A percentile compares a stretch with the other conserved stretches of the same genome.
phyloP scores from a whole-genome alignment of 1,140 invertebrate species.

The Microvelia longipes region DNA sequence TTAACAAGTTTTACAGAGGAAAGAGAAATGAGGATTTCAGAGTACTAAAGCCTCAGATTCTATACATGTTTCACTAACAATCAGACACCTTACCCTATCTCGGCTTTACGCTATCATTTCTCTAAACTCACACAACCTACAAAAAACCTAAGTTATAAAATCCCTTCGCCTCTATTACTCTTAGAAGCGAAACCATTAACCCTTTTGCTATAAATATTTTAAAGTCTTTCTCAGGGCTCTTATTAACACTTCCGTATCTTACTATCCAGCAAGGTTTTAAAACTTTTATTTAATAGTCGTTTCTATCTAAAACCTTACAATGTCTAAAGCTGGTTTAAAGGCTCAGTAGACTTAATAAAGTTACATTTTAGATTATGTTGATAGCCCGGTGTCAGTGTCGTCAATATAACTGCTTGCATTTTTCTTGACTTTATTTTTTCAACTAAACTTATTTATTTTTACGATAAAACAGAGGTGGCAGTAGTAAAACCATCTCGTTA shows the following conservation, averaged over 20 bases:
- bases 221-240: neutral
- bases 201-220: neutral
- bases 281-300: neutral
- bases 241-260: neutral
- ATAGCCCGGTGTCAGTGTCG: too few species aligned
- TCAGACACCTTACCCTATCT: neutral
- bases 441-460: too few species aligned
- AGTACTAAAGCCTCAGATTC: neutral
- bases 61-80: neutral
- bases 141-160: too few species aligned
- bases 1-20: neutral
- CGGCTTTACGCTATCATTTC: neutral
- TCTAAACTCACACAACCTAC: neutral
- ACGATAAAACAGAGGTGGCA: too few species aligned
- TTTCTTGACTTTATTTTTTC: too few species aligned
- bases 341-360: too few species aligned
- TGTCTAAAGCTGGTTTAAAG: too few species aligned
- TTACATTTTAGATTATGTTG: too few species aligned
- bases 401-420: too few species aligned
- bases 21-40: too few species aligned
- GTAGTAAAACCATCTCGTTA: too few species aligned
- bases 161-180: neutral
- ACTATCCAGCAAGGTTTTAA: neutral
- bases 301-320: too few species aligned
- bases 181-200: neutral